phyloP scores from a whole-genome alignment of 2,888 invertebrate species.

The Caenorhabditis wallacei region DNA sequence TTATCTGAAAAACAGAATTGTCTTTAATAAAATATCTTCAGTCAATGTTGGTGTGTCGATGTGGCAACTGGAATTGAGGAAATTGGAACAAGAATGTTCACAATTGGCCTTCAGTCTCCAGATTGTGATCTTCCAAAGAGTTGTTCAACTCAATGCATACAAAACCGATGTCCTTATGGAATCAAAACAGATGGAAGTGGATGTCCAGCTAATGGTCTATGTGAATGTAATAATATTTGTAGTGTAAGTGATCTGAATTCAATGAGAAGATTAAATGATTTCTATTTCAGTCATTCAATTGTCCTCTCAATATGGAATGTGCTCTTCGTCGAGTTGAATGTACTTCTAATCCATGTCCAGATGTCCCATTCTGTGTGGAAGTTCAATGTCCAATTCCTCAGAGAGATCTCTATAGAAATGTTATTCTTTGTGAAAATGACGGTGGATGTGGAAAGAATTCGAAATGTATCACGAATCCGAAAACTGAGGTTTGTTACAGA shows the following conservation, averaged over 20 bases:
- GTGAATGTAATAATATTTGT: conserved; percentile 70
- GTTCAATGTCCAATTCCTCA: conserved; percentile 53
- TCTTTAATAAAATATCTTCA: conserved; percentile 12
- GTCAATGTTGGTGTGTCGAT: conserved; percentile 76
- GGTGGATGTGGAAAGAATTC: conserved; percentile 61
- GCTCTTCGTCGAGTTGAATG: conserved; percentile 62
- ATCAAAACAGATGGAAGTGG: conserved; percentile 68
- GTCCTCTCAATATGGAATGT: conserved; percentile 61
- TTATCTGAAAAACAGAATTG: neutral
- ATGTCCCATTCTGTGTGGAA: conserved; percentile 62
- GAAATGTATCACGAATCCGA: conserved; percentile 28
- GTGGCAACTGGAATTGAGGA: conserved; percentile 73
- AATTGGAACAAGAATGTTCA: conserved; percentile 72
- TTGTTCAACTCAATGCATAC: conserved; percentile 66
- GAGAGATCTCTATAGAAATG: conserved; percentile 52
- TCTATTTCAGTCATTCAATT: conserved; percentile 60
- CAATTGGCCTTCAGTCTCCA: conserved; percentile 58
- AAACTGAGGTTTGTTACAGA: conserved; percentile 10
- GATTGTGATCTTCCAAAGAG: conserved; percentile 68
- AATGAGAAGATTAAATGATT: neutral
- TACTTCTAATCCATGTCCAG: conserved; percentile 66
- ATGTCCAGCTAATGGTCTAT: conserved; percentile 72
- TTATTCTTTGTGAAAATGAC: conserved; percentile 54
- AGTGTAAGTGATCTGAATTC: conserved; percentile 41
- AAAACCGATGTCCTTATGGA: conserved; percentile 63